These are phyloP conservation scores for Leptothorax acervorum DNA, from an alignment of 2,888 invertebrate species.

Conservation along the genomic window DNA sequence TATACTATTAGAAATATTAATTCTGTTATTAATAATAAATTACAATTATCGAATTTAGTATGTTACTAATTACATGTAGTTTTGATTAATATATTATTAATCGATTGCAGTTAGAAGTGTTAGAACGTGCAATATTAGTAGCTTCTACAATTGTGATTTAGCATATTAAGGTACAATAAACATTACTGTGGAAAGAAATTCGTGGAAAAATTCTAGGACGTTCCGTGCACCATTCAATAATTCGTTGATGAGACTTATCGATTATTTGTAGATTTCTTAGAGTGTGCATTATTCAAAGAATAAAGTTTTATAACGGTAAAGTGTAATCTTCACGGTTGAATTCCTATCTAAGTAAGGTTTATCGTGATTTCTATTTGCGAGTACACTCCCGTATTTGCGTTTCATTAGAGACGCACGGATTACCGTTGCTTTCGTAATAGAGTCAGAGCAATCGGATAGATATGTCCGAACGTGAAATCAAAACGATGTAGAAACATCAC, in stretches of 20 bases:
- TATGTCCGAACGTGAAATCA: background rate
- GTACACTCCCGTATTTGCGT: constrained; percentile 3
- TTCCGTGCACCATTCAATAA: background rate
- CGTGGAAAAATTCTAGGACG: background rate
- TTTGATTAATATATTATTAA: background rate
- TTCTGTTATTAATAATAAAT: background rate
- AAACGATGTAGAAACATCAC: constrained; percentile 2
- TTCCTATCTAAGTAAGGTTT: constrained; percentile 15
- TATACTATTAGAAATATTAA: background rate
- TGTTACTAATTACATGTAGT: background rate
- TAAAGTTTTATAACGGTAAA: constrained; percentile 12
- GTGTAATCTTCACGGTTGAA: constrained; percentile 18
- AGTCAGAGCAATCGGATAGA: constrained; percentile 2
- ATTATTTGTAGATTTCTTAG: background rate
- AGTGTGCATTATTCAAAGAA: background rate
- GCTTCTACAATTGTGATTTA: background rate
- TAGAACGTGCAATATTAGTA: background rate
- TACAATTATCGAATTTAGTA: background rate
- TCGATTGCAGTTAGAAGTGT: background rate
- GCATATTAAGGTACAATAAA: background rate
- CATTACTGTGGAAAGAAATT: background rate
- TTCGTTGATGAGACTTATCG: background rate
- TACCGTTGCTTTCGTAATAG: constrained; percentile 27
- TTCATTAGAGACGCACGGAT: constrained; percentile 13
- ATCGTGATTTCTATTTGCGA: constrained; percentile 10